Evolutionary conservation across 2,888 invertebrate genomes (phyloP), one percentile per base, ranked within the genome.

Genomic region (Nematopogon swammerdamellus): DNA sequence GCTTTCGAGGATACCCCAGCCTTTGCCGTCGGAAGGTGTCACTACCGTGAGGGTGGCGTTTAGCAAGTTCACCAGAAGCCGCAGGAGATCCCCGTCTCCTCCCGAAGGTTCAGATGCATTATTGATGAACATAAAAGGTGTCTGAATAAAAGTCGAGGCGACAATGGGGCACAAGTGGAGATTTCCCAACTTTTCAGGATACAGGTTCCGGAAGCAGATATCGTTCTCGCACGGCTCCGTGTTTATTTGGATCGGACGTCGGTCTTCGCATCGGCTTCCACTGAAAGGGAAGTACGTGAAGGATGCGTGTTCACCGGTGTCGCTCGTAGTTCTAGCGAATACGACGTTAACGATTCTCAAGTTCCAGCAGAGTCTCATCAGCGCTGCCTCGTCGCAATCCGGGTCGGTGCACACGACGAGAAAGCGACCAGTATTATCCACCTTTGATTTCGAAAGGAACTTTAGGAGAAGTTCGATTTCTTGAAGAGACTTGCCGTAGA

Each of bases 1-100:
- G 52, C 65, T 56, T 50, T 54, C 51, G 49, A 56, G 67, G 20
- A 55, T 54, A 2, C 70, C 76, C 74, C 74, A 75, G 2, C 72
- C 72, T 36, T 36, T 14, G 1, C 72, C 72, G 3, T 56, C 57
- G 3, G 48, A 57, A 1, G 70, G 73, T 1, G 65, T 68, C 60
- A 65, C 60, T 4, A 71, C 54, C 14, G 55, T 48, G n/a, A 71
- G 56, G 1, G 65, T 61, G 2, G 68, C 70, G 44, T 72, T 72
- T 16, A 72, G 55, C 50, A 60, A 57, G 11, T 59, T 52, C 2
- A 61, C 59, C 3, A 65, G 54, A 2, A 68, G 55, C 42, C 54
- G 60, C 44, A 72, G 48, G n/a, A 72, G 56, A 17, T 70, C 64
- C 1, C 64, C 76, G 52, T 75, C 72, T 17, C 64, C 60, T 2